Evolutionary conservation across 2,888 invertebrate genomes (phyloP), one percentile per base, ranked within the genome.

Genomic region (Cosmopolites sordidus): DNA sequence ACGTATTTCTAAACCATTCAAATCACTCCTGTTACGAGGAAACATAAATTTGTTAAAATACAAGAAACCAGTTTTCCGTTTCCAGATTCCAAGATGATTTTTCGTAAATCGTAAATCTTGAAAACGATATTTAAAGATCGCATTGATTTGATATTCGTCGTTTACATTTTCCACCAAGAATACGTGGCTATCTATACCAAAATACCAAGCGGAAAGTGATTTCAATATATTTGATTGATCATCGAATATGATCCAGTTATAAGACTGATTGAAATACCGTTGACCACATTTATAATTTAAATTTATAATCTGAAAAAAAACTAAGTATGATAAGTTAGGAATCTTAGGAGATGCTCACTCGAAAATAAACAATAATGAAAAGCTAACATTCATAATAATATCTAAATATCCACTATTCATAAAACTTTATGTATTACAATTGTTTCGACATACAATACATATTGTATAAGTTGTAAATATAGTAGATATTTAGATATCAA

Each of bases 171-270:
- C 18, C n/a, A 45, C 14, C 3, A 45, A 22, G 17, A 37, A 45
- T 12, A 45, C 38, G 16, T 45, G 30, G 45, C 45, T 45, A 16
- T 33, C 38, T 3, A 45, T 8, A 3, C 45, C 37, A 37, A 9
- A 37, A 18, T 18, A 45, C 29, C 14, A 43, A 33, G 27, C 33
- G 11, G 22, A 27, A 17, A 37, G 18, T 17, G 11, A 6, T 18
- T 16, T 9, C 16, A 15, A 33, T 8, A 18, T 45, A 14, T 15
- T 17, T 11, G 14, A 8, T n/a, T 11, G n/a, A 17, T 38, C 9
- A 18, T 37, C 37, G 15, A 45, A 18, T 14, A 45, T 37, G n/a
- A 45, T 45, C 45, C 45, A 45, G 14, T 45, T 18, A 30, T 37
- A 45, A 4, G 45, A 45, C 33, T 37, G 16, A 16, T 33, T 45